Evolutionary conservation across 2,888 invertebrate species (phyloP).

Genomic region (Nasonovia ribisnigri): DNA sequence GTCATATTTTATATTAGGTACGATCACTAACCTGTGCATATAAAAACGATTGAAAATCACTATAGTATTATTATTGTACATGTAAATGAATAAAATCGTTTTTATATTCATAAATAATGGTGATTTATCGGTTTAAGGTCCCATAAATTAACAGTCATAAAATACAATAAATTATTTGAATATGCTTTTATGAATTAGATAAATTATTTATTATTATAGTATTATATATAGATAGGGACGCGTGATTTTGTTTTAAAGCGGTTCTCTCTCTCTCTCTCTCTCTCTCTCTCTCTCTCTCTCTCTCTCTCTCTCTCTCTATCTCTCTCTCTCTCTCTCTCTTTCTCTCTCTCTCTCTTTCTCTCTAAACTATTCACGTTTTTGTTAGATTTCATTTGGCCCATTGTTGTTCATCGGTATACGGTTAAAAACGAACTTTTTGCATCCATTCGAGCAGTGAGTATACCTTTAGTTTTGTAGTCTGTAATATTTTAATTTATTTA

Average conservation of each 20-base stretch:
- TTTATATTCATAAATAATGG: slow-evolving; percentile 8
- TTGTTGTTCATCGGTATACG: background rate
- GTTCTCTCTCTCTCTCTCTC: background rate
- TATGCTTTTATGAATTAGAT: slow-evolving; percentile 9
- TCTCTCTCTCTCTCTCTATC: background rate
- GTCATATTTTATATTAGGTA: background rate
- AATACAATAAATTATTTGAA: slow-evolving; percentile 38
- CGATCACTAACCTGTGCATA: background rate
- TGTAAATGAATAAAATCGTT: background rate
- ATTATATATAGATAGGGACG: background rate
- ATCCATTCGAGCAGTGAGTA: background rate
- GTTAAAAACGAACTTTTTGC: background rate
- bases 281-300: no score
- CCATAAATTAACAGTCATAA: slow-evolving; percentile 18
- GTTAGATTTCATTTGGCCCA: background rate
- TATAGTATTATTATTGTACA: no score
- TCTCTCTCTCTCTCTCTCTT: no score
- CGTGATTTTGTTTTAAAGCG: background rate
- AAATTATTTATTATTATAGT: background rate
- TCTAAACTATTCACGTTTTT: background rate
- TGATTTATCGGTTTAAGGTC: background rate
- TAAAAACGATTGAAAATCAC: background rate
- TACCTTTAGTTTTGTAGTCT: background rate
- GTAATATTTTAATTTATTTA: background rate
- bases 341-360: background rate